These are phyloP conservation scores for Threskiornis aethiopicus DNA, from an alignment of 2,797 vertebrate genomes.

Conservation along the genomic window DNA sequence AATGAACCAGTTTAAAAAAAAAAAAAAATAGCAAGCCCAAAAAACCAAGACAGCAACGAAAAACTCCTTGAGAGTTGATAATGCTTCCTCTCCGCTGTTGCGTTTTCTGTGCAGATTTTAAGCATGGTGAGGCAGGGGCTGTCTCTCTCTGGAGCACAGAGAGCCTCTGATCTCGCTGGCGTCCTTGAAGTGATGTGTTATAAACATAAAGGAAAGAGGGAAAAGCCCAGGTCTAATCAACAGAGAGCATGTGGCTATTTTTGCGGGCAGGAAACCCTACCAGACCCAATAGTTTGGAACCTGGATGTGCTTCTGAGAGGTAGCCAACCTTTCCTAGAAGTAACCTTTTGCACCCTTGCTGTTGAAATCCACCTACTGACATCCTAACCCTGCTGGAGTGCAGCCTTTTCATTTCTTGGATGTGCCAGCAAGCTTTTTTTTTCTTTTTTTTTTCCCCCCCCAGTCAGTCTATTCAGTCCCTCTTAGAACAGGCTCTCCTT, in stretches of 20 bases:
- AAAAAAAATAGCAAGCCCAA: not conserved
- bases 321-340: conserved; percentile 1
- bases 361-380: not conserved
- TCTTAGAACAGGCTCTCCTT: not conserved
- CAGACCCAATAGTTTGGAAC: not conserved
- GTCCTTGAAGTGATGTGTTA: not conserved
- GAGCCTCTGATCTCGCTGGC: not conserved
- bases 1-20: not conserved
- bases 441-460: too few species aligned
- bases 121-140: not conserved
- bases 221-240: not conserved
- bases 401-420: not conserved
- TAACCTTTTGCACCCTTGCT: not conserved
- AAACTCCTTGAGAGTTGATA: not conserved
- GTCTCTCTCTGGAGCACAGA: not conserved
- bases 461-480: not conserved
- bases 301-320: not conserved
- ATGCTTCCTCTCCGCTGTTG: not conserved
- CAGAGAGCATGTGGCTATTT: not conserved
- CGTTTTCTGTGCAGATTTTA: not conserved
- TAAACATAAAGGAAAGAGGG: not conserved
- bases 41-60: not conserved
- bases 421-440: not conserved
- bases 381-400: not conserved
- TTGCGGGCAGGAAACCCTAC: not conserved